phyloP scores from a whole-genome alignment of 1,140 invertebrate species.

The Sminthurides bifidus region DNA sequence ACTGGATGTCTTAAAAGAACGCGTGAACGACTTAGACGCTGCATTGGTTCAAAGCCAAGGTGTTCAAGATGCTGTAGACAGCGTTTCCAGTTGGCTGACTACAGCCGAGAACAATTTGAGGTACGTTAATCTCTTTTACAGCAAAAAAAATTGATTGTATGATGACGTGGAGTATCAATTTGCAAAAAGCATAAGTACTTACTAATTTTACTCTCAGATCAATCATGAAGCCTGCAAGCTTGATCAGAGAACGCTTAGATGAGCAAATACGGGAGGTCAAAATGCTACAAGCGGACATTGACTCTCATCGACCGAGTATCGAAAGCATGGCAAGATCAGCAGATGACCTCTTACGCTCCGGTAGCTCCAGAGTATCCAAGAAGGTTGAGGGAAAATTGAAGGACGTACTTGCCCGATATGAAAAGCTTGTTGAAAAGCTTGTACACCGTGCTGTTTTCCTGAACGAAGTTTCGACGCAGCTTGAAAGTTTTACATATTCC shows the following conservation, averaged over 20 bases:
- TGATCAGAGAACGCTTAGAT: slow-evolving; percentile 76
- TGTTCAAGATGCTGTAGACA: slow-evolving; percentile 82
- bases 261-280: slow-evolving; percentile 77
- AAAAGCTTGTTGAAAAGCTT: slow-evolving; percentile 68
- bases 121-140: slow-evolving; percentile 38
- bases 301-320: slow-evolving; percentile 69
- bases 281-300: slow-evolving; percentile 65
- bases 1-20: slow-evolving; percentile 53
- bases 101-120: slow-evolving; percentile 71
- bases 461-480: slow-evolving; percentile 59
- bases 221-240: slow-evolving; percentile 64
- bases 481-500: slow-evolving; percentile 59
- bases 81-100: slow-evolving; percentile 69
- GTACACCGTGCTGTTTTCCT: slow-evolving; percentile 65
- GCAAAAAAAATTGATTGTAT: too few species aligned
- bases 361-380: slow-evolving; percentile 70
- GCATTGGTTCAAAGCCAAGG: slow-evolving; percentile 84
- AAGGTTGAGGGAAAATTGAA: slow-evolving; percentile 76
- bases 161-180: too few species aligned
- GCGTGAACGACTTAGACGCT: slow-evolving; percentile 73
- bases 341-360: slow-evolving; percentile 62
- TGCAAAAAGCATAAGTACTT: slow-evolving; percentile 32
- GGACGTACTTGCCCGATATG: slow-evolving; percentile 57
- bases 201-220: slow-evolving; percentile 39
- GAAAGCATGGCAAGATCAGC: slow-evolving; percentile 66